Base-by-base conservation (phyloP, 1,140 invertebrate genomes). In the Venturia canescens region DNA sequence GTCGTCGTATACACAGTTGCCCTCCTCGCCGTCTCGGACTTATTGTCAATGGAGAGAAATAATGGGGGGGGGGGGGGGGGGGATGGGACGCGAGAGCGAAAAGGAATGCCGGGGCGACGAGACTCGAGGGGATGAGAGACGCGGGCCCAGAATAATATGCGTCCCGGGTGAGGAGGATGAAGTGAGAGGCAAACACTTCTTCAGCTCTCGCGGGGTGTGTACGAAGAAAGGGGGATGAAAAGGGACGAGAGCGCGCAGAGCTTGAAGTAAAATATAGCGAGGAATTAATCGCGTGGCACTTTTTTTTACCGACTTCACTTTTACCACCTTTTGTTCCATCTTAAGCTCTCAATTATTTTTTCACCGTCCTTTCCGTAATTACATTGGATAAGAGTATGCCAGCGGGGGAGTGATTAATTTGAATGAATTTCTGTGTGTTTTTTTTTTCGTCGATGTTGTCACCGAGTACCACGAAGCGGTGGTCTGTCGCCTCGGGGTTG, bases 391-490 rank as follows among this genome's bases (percentile, higher is more conserved):
- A 71, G 18, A 50, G n/a, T 53, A 27, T 15, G 26, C n/a, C n/a
- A n/a, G n/a, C n/a, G 48, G 44, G 9, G 34, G 44, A 23, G 50
- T 18, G n/a, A 80, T 67, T 67, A 53, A 75, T 57, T 57, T 23
- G 70, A 78, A 71, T 81, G 38, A 81, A 74, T 70, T 71, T 53
- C 16, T 48, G 57, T 50, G 18, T 15, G n/a, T n/a, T n/a, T 70
- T 77, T 77, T 78, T 66, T 67, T 80, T 76, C 26, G 23, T 34
- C 7, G 3, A 34, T 69, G 15, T 69, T 53, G n/a, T n/a, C 50
- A n/a, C 11, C 50, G 50, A 15, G 50, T n/a, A 50, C 27, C 23
- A 23, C n/a, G n/a, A n/a, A n/a, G n/a, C n/a, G n/a, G n/a, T n/a
- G n/a, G n/a, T n/a, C n/a, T n/a, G n/a, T n/a, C n/a, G n/a, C n/a